These are phyloP conservation scores for Macrobrachium nipponense DNA, from an alignment of 1,140 invertebrate genomes.

Conservation along the genomic window DNA sequence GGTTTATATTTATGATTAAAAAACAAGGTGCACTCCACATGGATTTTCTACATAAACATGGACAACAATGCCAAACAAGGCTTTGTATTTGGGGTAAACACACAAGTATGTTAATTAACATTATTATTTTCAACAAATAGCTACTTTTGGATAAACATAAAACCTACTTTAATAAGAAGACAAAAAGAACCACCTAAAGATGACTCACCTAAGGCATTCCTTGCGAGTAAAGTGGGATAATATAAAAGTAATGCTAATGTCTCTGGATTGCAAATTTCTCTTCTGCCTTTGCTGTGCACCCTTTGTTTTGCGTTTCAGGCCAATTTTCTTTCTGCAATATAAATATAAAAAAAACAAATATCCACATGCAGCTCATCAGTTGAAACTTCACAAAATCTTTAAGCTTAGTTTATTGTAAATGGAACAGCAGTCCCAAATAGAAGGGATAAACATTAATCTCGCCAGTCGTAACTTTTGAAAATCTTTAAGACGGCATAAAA, in stretches of 20 bases:
- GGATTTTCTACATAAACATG: no score
- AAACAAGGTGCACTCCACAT: no score
- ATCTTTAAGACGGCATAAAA: no score
- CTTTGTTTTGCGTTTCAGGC: slow-evolving; percentile 48
- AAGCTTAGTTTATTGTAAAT: no score
- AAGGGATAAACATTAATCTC: no score
- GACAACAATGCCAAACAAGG: no score
- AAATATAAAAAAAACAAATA: neutral
- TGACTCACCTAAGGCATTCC: slow-evolving; percentile 48
- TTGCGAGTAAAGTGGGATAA: slow-evolving; percentile 48
- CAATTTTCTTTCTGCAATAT: slow-evolving; percentile 57
- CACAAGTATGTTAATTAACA: no score
- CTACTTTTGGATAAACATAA: neutral
- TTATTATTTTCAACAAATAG: neutral
- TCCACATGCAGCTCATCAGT: neutral
- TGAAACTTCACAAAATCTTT: no score
- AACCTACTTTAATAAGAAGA: neutral
- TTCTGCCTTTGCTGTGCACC: slow-evolving; percentile 31
- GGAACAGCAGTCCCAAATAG: no score
- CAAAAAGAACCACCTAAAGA: neutral
- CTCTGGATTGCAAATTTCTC: slow-evolving; percentile 10
- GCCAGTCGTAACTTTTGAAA: no score
- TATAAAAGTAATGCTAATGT: slow-evolving; percentile 46
- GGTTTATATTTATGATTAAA: no score
- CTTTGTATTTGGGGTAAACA: no score